phyloP scores from a whole-genome alignment of 2,888 invertebrate species.

The Torymus texanus region DNA sequence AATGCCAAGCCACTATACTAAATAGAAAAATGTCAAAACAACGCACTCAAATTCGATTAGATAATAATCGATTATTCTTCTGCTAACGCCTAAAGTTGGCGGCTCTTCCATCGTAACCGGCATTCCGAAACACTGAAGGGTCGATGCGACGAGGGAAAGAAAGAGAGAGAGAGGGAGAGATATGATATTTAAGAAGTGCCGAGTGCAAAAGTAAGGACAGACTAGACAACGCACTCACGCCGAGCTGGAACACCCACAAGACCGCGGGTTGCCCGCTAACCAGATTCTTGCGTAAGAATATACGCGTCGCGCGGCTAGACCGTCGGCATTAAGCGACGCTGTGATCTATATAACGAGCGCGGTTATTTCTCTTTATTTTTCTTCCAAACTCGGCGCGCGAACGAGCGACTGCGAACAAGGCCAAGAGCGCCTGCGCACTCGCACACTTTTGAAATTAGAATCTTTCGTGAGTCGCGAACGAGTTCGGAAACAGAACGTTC shows the following conservation, averaged over 20 bases:
- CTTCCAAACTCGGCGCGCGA: neutral
- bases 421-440: neutral
- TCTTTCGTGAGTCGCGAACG: neutral
- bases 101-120: no score
- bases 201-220: neutral
- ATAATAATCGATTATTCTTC: no score
- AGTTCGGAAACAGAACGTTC: neutral
- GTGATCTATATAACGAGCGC: slow-evolving; percentile 30
- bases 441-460: neutral
- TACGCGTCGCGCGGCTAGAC: neutral
- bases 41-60: no score
- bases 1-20: no score
- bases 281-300: slow-evolving; percentile 62
- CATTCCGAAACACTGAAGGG: no score
- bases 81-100: no score
- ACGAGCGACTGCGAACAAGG: neutral
- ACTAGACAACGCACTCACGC: slow-evolving; percentile 3
- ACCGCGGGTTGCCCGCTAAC: slow-evolving; percentile 56
- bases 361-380: slow-evolving; percentile 28
- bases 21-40: no score
- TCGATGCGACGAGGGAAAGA: no score
- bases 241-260: slow-evolving; percentile 59
- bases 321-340: slow-evolving; percentile 26
- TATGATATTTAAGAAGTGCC: no score
- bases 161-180: no score